These are phyloP conservation scores for Temnothorax nylanderi DNA, from an alignment of 1,140 invertebrate species.

Conservation along the genomic window DNA sequence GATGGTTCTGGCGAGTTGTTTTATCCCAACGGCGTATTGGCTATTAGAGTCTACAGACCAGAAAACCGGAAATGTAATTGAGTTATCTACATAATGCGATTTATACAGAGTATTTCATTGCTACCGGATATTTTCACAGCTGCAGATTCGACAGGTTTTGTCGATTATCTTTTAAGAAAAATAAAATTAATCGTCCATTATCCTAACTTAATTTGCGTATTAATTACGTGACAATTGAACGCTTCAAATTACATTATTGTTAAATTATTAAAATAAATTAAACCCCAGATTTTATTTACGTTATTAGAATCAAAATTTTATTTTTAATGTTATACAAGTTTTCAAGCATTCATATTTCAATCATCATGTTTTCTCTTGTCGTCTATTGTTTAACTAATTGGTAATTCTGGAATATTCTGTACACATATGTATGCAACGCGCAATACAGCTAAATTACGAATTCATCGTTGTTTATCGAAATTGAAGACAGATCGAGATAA, in stretches of 20 bases:
- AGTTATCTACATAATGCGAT: slow-evolving; percentile 20
- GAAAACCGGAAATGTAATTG: slow-evolving; percentile 76
- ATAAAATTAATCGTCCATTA: not conserved
- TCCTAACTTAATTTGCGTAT: not conserved
- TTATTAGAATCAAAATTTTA: not conserved
- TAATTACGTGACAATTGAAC: not conserved
- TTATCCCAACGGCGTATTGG: slow-evolving; percentile 74
- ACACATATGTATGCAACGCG: too few relatives aligned
- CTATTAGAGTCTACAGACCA: slow-evolving; percentile 63
- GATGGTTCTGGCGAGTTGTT: slow-evolving; percentile 69
- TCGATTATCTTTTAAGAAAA: not conserved
- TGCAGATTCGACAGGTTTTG: not conserved
- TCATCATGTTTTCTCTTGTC: not conserved
- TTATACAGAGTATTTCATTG: not conserved
- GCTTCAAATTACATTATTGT: not conserved
- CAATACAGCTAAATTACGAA: not conserved
- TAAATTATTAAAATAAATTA: not conserved
- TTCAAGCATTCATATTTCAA: not conserved
- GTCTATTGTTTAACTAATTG: not conserved
- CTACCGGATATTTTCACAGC: not conserved
- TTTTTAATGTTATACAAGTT: not conserved
- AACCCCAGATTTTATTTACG: not conserved
- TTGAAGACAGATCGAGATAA: not conserved
- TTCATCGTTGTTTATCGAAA: slow-evolving; percentile 11
- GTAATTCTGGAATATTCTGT: not conserved